These are phyloP conservation scores for Pelusios castaneus DNA, from an alignment of 2,113 vertebrate species.

Conservation along the genomic window DNA sequence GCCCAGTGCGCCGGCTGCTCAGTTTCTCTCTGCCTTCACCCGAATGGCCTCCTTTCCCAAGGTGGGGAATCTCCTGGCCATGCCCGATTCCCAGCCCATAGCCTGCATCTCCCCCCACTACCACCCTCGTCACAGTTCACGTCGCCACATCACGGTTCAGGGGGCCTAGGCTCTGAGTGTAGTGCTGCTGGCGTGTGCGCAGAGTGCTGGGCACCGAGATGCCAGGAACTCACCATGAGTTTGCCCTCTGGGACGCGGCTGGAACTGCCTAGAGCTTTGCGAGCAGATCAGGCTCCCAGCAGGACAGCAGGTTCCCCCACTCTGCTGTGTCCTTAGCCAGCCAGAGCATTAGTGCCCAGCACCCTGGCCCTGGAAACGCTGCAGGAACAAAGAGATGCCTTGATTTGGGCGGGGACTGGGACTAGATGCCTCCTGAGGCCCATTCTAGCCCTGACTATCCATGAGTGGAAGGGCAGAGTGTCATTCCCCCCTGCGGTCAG, in stretches of 20 bases:
- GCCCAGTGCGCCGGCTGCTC: not conserved
- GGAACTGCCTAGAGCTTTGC: not conserved
- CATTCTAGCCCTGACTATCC: too few species aligned
- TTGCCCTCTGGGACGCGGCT: not conserved
- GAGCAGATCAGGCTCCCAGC: not conserved
- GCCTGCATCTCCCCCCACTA: not conserved
- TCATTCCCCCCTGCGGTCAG: too few species aligned
- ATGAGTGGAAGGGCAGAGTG: too few species aligned
- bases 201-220: too few species aligned
- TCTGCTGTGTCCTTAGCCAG: not conserved
- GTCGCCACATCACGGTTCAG: too few species aligned
- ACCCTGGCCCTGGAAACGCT: not conserved
- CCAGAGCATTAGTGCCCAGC: not conserved
- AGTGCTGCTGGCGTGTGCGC: not conserved
- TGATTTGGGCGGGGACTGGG: too few species aligned
- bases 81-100: not conserved
- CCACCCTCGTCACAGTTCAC: not conserved
- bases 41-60: not conserved
- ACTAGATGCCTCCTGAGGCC: too few species aligned
- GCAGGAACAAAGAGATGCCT: not conserved
- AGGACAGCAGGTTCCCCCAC: not conserved
- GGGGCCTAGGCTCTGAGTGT: too few species aligned
- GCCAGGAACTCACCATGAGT: not conserved
- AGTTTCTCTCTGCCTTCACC: not conserved
- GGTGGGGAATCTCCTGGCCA: not conserved